Evolutionary conservation across 2,113 vertebrate genomes (phyloP).

Genomic region (Charadrius vociferus): DNA sequence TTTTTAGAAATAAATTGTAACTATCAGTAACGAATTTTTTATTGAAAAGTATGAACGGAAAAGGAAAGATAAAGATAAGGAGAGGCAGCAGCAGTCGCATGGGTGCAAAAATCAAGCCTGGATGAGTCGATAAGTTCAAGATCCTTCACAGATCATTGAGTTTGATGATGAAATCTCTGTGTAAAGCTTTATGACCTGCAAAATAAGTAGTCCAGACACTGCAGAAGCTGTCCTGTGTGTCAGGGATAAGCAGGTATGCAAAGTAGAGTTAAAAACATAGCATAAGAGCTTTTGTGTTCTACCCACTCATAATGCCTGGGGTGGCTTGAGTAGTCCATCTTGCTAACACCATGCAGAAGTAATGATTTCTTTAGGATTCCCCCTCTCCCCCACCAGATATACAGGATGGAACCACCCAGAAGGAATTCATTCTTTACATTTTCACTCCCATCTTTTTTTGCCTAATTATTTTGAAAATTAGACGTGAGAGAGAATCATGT

Average conservation of each 20-base stretch:
- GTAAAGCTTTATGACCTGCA: conserved; percentile 26
- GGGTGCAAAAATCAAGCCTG: neutral
- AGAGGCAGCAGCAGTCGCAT: neutral
- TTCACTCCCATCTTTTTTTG: neutral
- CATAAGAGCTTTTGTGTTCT: neutral
- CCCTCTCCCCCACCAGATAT: fast-evolving
- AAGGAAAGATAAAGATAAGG: neutral
- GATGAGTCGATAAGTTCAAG: neutral
- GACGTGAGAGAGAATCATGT: neutral
- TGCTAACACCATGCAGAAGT: neutral
- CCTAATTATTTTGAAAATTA: neutral
- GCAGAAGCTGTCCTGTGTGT: neutral
- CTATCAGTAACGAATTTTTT: neutral
- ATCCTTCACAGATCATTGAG: conserved; percentile 36
- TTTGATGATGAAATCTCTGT: neutral
- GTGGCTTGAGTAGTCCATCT: neutral
- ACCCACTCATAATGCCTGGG: neutral
- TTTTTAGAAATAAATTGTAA: neutral
- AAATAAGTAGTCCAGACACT: neutral
- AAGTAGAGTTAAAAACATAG: neutral
- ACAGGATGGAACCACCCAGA: neutral
- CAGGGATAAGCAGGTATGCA: neutral
- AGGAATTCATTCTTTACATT: neutral
- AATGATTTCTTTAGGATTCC: neutral
- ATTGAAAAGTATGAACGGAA: neutral